Evolutionary conservation across 2,888 invertebrate genomes (phyloP).

Genomic region (Plusia festucae): DNA sequence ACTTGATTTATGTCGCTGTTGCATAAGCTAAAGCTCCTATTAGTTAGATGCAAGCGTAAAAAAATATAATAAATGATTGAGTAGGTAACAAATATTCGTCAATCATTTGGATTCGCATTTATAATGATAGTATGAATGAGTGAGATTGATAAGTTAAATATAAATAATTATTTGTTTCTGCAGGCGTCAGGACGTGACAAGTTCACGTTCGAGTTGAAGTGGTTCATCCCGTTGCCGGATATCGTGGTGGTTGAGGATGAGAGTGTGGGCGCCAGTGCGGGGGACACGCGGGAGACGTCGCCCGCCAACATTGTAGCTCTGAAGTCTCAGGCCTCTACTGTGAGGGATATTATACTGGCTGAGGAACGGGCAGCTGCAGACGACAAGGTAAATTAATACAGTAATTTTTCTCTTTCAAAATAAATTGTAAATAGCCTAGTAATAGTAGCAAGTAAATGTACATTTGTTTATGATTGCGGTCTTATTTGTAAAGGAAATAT

Average conservation of each 20-base stretch:
- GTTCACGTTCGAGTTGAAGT: constrained; percentile 97
- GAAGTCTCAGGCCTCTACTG: constrained; percentile 95
- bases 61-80: too few species aligned
- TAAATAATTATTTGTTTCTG: background rate
- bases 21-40: too few species aligned
- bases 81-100: too few species aligned
- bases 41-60: too few species aligned
- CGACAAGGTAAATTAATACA: constrained; percentile 85
- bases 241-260: constrained; percentile 93
- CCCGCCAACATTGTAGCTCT: constrained; percentile 95
- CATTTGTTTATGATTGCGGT: too few species aligned
- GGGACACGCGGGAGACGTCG: constrained; percentile 90
- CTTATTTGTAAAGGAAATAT: too few species aligned
- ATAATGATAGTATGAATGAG: too few species aligned
- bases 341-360: constrained; percentile 94
- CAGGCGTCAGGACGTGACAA: constrained; percentile 95
- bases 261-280: constrained; percentile 73
- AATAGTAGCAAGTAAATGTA: too few species aligned
- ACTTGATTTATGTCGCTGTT: too few species aligned
- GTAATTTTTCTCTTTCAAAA: background rate
- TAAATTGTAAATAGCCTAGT: too few species aligned
- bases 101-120: too few species aligned
- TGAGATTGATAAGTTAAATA: background rate
- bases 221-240: constrained; percentile 97
- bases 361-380: constrained; percentile 92